phyloP scores from a whole-genome alignment of 2,888 invertebrate genomes.

The Cepaea hortensis region DNA sequence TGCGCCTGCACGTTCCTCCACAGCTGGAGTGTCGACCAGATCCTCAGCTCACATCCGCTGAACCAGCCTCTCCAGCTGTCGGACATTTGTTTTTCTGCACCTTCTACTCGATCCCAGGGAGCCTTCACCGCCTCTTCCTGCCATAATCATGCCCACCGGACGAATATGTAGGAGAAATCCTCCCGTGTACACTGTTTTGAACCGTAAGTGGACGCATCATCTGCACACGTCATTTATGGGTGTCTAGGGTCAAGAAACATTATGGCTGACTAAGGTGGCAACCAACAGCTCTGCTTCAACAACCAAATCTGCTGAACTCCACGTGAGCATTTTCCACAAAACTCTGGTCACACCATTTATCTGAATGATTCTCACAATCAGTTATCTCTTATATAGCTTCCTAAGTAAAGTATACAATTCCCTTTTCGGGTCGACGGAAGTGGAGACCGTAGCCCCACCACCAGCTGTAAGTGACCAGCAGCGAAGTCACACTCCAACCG shows the following conservation, averaged over 20 bases:
- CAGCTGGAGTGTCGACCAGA: too few species aligned
- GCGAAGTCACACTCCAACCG: neutral
- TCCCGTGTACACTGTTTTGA: neutral
- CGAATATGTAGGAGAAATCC: neutral
- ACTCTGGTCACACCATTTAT: neutral
- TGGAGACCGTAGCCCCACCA: neutral
- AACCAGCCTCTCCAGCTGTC: too few species aligned
- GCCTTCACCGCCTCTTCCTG: neutral
- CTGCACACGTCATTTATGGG: neutral
- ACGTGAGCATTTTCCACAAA: neutral
- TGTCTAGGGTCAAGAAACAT: neutral
- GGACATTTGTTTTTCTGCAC: too few species aligned
- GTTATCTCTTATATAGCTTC: neutral
- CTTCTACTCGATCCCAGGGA: too few species aligned
- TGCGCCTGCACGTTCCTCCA: too few species aligned
- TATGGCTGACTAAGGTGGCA: slow-evolving; percentile 21
- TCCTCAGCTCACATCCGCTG: too few species aligned
- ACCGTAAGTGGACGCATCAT: neutral
- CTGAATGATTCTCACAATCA: slow-evolving; percentile 10
- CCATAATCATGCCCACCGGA: neutral
- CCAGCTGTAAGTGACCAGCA: neutral
- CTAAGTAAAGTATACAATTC: neutral
- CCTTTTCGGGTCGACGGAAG: neutral
- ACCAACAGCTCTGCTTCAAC: neutral
- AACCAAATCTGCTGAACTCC: neutral